Base-by-base conservation (phyloP, 2,797 vertebrate genomes). In the Acrossocheilus wenchowensis region DNA sequence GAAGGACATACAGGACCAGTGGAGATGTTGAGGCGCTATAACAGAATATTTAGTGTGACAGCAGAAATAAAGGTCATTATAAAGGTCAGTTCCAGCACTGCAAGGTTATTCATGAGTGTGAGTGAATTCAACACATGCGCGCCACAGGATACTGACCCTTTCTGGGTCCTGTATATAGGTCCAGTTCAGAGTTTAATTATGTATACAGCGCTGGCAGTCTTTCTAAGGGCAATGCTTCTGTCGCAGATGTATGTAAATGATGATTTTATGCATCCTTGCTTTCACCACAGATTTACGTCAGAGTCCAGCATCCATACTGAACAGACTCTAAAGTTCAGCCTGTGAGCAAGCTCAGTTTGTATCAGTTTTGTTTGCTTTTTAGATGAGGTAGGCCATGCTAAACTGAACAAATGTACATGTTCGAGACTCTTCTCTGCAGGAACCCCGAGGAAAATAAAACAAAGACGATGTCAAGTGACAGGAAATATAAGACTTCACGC, bases 221-320 rank as follows among this genome's bases (percentile, higher is more conserved):
- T 50, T 72, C 73, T 81, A 52, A 74, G 30, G 78, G 77, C 23
- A 78, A 87, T 72, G 82, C 85, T 78, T 88, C 87, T 85, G 89
- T 88, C 83, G 87, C 88, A 78, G 30, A 87, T 78, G 84, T 81
- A 91, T 93, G 87, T 74, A 92, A 92, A 93, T 91, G 64, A n/a
- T 26, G 1, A 82, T 91, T 89, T 92, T 86, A 83, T 91, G 82
- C 79, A 48, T 79, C 39, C 54, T 60, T 79, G 54, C 77, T 30
- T n/a, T 79, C 54, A 26, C 54, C 23, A n/a, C 39, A 48, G 60
- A 39, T 83, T 87, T 91, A 85, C 82, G 2, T 92, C 91, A 93
- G 43, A 83, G 39, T 89, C 86, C 90, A 86, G 87, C 88, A 86
- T 87, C 84, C 83, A 89, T 82, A 82, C 85, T 91, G 87, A 91